Evolutionary conservation across 1,140 invertebrate species (phyloP), one percentile per base, ranked within the genome.

Genomic region (Drosophila funebris): DNA sequence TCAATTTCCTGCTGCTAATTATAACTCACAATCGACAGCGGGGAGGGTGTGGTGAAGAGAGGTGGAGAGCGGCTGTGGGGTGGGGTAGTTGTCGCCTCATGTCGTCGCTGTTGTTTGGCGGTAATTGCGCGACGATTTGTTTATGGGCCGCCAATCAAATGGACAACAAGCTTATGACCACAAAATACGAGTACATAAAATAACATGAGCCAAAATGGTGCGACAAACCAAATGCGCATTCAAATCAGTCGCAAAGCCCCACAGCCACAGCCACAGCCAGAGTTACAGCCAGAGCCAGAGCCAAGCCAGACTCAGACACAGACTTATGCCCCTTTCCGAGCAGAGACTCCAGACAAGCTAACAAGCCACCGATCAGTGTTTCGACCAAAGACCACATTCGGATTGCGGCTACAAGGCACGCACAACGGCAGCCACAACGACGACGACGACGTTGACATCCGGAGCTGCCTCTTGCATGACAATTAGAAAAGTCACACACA

Each of bases 51-150:
- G 1, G 46, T n/a, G 33, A 11, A 4, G n/a, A n/a, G 7, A 0
- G 8, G 14, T 2, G 13, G 4, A 9, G n/a, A n/a, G 2, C 16
- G 41, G 8, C 13, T 20, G 33, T n/a, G 54, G 9, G 5, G 27
- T 33, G 48, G 48, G 46, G 5, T 16, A 18, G 50, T 67, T 72
- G 62, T 73, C 43, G 36, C 39, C 52, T 14, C 43, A 56, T 66
- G 53, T 64, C 56, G 69, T 67, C 63, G 46, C 44, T n/a, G 44
- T 58, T 73, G 62, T 73, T 60, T 61, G 63, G 48, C 69, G 71
- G 33, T 73, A 73, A 73, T 73, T 73, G 82, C 75, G 68, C 83
- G 54, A 57, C 82, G 78, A 87, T 87, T 87, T 87, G 78, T 78
- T 85, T 82, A 75, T 61, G 77, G 83, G 70, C 75, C 82, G 60